Conservation (phyloP, 2,797 vertebrate species). For the Lateolabrax maculatus region DNA sequence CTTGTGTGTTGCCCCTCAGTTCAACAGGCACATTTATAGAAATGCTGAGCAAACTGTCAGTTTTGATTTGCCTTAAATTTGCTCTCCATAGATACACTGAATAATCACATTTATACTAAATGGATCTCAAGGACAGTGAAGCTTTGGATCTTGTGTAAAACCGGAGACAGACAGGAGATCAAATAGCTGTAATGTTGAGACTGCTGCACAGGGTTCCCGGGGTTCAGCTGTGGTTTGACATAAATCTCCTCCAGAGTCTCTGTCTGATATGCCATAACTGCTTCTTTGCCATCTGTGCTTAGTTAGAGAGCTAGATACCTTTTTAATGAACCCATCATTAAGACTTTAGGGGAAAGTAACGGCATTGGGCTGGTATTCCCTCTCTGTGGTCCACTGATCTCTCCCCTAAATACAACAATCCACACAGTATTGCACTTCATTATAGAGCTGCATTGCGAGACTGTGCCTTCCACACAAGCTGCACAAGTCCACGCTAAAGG, state of each 20-base stretch:
- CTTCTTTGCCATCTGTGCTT: conserved; percentile 71
- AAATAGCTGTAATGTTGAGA: conserved; percentile 65
- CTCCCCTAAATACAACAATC: conserved; percentile 35
- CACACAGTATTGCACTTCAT: conserved; percentile 40
- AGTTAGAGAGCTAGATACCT: conserved; percentile 70
- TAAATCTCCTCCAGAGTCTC: conserved; percentile 60
- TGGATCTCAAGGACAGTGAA: conserved; percentile 46
- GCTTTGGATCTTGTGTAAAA: conserved; percentile 49
- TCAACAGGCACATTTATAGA: conserved; percentile 45
- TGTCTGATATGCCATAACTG: conserved; percentile 54
- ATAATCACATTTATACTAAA: conserved; percentile 61
- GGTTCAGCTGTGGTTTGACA: conserved; percentile 67
- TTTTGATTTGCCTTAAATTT: conserved; percentile 52
- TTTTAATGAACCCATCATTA: conserved; percentile 79
- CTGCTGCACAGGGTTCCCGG: conserved; percentile 49
- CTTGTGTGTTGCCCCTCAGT: conserved; percentile 23
- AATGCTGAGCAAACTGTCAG: conserved; percentile 55
- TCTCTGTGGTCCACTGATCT: conserved; percentile 37
- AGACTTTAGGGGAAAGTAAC: conserved; percentile 62
- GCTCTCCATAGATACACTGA: conserved; percentile 39
- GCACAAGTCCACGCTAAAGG: neutral
- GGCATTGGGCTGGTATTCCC: conserved; percentile 42
- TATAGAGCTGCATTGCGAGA: conserved; percentile 30
- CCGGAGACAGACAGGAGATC: conserved; percentile 65
- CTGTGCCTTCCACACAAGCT: neutral